A percentile compares a stretch with the other conserved stretches of the same genome.
phyloP scores from a whole-genome alignment of 2,797 vertebrate genomes.

The Podarcis lilfordi region DNA sequence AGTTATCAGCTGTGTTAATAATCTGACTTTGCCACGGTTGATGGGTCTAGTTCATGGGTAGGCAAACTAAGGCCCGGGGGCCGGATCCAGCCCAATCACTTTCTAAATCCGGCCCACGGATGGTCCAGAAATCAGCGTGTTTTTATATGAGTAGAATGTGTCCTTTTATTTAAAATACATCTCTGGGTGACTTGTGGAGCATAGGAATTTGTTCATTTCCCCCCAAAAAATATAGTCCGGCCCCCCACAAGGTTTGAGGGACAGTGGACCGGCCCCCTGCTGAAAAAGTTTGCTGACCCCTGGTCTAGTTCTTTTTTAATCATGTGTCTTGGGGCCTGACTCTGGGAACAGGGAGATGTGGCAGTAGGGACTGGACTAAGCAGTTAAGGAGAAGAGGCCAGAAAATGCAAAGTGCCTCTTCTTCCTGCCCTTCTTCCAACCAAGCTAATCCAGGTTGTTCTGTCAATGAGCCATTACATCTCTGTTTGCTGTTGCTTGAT shows the following conservation, averaged over 20 bases:
- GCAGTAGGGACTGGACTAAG: not conserved
- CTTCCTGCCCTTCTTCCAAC: not conserved
- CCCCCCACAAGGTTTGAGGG: no score
- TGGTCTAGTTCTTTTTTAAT: not conserved
- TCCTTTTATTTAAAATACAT: no score
- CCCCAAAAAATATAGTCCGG: no score
- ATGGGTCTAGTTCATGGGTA: not conserved
- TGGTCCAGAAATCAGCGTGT: no score
- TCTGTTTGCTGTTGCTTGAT: not conserved
- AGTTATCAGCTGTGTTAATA: not conserved
- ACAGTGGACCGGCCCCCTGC: no score
- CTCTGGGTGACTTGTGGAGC: no score
- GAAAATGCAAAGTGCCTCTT: not conserved
- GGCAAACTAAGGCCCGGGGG: no score
- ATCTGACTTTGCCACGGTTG: not conserved
- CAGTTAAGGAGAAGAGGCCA: not conserved
- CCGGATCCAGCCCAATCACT: no score
- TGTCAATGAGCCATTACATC: not conserved
- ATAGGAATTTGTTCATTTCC: no score
- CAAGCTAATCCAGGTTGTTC: not conserved
- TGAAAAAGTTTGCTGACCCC: no score
- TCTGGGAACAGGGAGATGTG: not conserved
- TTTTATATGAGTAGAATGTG: no score
- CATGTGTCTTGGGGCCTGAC: not conserved
- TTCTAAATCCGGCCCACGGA: no score